Conservation (phyloP, 2,888 invertebrate species). For the Odontothrips loti region DNA sequence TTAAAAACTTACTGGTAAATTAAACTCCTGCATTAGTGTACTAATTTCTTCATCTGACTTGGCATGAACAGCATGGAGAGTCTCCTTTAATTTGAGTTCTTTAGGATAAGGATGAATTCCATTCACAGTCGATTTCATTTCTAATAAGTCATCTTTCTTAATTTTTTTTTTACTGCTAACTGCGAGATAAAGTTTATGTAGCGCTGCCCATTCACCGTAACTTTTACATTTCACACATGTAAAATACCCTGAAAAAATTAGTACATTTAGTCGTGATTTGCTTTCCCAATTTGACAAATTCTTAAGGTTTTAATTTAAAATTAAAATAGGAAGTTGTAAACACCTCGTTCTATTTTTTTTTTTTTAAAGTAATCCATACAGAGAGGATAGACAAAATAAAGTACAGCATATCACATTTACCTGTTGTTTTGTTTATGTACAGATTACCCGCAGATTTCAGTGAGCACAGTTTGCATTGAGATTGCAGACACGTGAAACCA, state of each 20-base stretch:
- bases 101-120: background rate
- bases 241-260: background rate
- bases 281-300: background rate
- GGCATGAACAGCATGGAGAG: background rate
- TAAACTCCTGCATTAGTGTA: background rate
- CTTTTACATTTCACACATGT: background rate
- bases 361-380: too few species aligned
- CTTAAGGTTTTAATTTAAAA: background rate
- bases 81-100: background rate
- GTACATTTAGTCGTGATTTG: background rate
- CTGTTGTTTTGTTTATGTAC: constrained; percentile 23
- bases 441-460: background rate
- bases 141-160: background rate
- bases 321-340: too few species aligned
- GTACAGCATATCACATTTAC: background rate
- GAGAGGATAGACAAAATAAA: background rate
- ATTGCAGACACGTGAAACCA: background rate
- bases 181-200: background rate
- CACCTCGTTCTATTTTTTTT: too few species aligned
- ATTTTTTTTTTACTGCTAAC: background rate
- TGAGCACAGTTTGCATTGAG: background rate
- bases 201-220: background rate
- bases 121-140: background rate
- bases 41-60: background rate
- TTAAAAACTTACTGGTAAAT: background rate